These are phyloP conservation scores for Spea bombifrons DNA, from an alignment of 2,113 vertebrate genomes.

Conservation along the genomic window DNA sequence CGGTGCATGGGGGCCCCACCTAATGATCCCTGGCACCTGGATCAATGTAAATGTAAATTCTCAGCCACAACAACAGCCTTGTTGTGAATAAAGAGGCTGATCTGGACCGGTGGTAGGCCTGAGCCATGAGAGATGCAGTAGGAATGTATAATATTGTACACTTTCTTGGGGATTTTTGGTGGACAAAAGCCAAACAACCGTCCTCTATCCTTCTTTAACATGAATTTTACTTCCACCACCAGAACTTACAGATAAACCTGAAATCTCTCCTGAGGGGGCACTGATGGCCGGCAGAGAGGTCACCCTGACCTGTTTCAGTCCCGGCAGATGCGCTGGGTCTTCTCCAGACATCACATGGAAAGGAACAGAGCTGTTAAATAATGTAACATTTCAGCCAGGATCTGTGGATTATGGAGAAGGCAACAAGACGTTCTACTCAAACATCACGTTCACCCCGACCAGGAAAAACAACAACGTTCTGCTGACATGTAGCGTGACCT, in stretches of 20 bases:
- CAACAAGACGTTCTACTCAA: background rate
- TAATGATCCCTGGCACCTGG: no score
- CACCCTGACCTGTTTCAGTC: background rate
- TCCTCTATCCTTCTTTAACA: no score
- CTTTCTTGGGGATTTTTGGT: no score
- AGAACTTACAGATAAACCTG: conserved; percentile 3
- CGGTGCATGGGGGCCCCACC: no score
- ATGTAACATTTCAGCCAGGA: background rate
- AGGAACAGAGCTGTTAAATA: background rate
- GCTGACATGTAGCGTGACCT: background rate
- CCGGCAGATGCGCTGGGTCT: background rate
- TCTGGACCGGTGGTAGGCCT: no score
- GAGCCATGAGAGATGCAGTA: no score
- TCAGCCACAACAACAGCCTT: no score
- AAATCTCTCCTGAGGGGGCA: background rate
- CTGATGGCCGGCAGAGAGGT: background rate
- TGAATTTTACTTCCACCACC: no score
- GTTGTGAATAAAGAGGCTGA: no score
- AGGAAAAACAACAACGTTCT: background rate
- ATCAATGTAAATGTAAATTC: no score
- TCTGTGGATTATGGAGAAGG: background rate
- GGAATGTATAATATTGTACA: no score
- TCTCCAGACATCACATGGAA: background rate
- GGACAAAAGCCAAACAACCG: no score
- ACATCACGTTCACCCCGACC: conserved; percentile 15